Evolutionary conservation across 2,113 vertebrate species (phyloP), one percentile per base, ranked within the genome.

Genomic region (Hiodon tergisus): DNA sequence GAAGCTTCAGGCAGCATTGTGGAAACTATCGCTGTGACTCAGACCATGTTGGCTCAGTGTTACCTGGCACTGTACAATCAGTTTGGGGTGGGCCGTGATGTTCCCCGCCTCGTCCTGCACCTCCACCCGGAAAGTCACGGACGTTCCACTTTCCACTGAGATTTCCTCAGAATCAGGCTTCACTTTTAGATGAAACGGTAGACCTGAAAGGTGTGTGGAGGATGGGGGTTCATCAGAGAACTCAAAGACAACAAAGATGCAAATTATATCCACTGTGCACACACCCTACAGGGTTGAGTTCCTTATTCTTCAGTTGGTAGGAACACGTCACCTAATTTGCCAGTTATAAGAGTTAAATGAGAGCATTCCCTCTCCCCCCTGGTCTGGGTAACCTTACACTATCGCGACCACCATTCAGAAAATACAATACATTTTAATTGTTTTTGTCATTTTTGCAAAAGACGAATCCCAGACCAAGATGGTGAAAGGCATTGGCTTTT

Each of bases 51-150:
- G 13, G 58, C 8, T 9, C 50, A 8, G 17, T 3, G 72, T 85
- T 92, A 98, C 96, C 95, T 95, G 89, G 81, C 93, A 97, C 67
- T 86, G 85, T 77, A 96, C 90, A 3, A 87, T 78, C 80, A 95
- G 68, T 63, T 92, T 95, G 48, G 93, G 85, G 57, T 93, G 89
- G 47, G 88, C 79, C 13, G 95, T 94, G 87, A 93, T 69, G 84
- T 98, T 98, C 78, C 92, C 92, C 31, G 87, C 90, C 82, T 94
- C 93, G 78, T 98, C 97, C 5, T 93, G 84, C 77, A 98, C 84
- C 81, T 96, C 91, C 52, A 95, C 88, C 72, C 87, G 83, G 81
- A 98, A 95, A 2, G 72, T 84, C 66, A 88, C 89, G 51, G 91
- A 59, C 79, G 87, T 88, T 74, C 95, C 91, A 76, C 98, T 98